These are phyloP conservation scores for Thamnophis elegans DNA, from an alignment of 2,797 vertebrate genomes.

Conservation along the genomic window DNA sequence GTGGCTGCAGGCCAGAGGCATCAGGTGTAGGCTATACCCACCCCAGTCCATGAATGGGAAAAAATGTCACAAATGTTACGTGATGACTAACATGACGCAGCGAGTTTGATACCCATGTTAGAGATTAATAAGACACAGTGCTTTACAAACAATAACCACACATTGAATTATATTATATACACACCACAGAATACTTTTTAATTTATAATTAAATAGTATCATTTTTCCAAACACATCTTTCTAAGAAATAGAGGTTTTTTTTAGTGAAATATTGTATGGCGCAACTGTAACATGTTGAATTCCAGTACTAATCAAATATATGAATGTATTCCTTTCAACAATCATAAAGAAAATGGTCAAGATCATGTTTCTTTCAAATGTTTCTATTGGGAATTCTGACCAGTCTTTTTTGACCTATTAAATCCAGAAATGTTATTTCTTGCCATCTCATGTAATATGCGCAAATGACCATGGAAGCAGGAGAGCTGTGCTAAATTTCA, in stretches of 20 bases:
- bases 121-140: not conserved
- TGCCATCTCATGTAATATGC: constrained; percentile 60
- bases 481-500: constrained; percentile 40
- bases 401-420: constrained; percentile 70
- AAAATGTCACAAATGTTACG: rapidly evolving
- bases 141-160: not conserved
- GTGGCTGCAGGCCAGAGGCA: too few relatives aligned
- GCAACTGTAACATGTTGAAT: not conserved
- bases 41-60: too few relatives aligned
- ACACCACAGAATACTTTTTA: not conserved
- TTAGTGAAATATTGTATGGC: not conserved
- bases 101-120: too few relatives aligned
- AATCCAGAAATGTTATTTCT: constrained; percentile 68
- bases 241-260: not conserved
- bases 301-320: not conserved
- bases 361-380: constrained; percentile 62
- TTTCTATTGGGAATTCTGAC: constrained; percentile 62
- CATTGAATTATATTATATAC: not conserved
- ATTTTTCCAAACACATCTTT: not conserved
- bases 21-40: too few relatives aligned
- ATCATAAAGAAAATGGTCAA: constrained; percentile 22
- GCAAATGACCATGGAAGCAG: constrained; percentile 42
- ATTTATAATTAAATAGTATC: not conserved
- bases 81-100: too few relatives aligned
- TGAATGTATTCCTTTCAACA: constrained; percentile 16